Conservation (phyloP, 2,113 vertebrate genomes). For the Zootoca vivipara region DNA sequence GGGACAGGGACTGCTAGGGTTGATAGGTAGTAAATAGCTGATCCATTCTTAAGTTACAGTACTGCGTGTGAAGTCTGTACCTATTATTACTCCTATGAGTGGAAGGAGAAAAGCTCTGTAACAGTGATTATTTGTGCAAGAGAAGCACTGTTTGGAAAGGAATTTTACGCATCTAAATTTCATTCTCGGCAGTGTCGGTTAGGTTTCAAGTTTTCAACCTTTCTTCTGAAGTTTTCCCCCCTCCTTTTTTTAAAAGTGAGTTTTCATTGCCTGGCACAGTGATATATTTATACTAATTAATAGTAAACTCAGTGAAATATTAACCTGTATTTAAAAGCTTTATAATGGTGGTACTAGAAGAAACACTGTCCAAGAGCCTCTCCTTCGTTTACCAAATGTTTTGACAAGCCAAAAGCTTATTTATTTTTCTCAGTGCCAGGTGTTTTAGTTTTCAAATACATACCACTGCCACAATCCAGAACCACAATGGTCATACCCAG, state of each 20-base stretch:
- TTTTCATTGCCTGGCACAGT: background rate
- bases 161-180: background rate
- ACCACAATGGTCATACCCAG: background rate
- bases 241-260: background rate
- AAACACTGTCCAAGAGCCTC: constrained; percentile 34
- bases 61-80: background rate
- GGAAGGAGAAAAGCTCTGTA: background rate
- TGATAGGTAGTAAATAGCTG: background rate
- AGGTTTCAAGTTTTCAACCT: constrained; percentile 36
- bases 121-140: background rate
- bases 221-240: background rate
- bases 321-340: constrained; percentile 37
- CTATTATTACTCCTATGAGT: background rate
- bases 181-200: background rate
- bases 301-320: constrained; percentile 32
- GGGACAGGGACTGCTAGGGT: too few species aligned
- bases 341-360: constrained; percentile 49
- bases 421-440: constrained; percentile 56
- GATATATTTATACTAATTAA: constrained; percentile 18
- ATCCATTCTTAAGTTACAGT: background rate
- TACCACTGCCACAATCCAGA: background rate
- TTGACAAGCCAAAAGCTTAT: constrained; percentile 61
- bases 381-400: constrained; percentile 60
- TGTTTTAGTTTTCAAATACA: constrained; percentile 24
- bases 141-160: background rate